Percentiles rank a stretch among this genome's conserved stretches.
phyloP scores from a whole-genome alignment of 2,113 vertebrate genomes.

The Indicator maculatus region DNA sequence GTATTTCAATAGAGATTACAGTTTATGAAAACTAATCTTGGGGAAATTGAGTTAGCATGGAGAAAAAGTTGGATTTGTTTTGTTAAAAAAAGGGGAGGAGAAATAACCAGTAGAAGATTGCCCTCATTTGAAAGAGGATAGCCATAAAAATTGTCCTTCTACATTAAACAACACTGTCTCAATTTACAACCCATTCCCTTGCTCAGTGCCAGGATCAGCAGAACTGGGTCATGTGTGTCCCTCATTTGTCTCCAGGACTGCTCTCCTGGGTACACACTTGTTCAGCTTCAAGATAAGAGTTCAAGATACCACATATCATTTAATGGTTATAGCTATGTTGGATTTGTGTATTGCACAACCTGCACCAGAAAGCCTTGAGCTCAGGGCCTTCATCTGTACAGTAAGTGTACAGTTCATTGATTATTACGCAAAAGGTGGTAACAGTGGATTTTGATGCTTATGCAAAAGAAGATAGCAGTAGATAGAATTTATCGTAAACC shows the following conservation, averaged over 20 bases:
- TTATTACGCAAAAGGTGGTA: background rate
- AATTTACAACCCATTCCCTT: background rate
- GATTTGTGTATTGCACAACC: background rate
- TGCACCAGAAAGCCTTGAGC: background rate
- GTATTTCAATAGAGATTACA: background rate
- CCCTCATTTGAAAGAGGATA: background rate
- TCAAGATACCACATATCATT: background rate
- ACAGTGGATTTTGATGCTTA: background rate
- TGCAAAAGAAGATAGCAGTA: background rate
- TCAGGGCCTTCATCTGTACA: background rate
- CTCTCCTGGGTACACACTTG: fast-evolving
- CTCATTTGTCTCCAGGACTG: background rate
- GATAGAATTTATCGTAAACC: background rate
- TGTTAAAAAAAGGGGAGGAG: fast-evolving
- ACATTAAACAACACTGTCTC: fast-evolving
- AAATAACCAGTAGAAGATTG: background rate
- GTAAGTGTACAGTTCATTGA: background rate
- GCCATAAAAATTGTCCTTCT: background rate
- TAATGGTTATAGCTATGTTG: background rate
- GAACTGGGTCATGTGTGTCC: background rate
- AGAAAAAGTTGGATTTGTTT: background rate
- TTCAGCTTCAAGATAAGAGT: background rate
- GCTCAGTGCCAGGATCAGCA: background rate
- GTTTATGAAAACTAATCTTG: background rate
- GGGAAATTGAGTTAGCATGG: background rate